phyloP scores from a whole-genome alignment of 2,888 invertebrate species.

The Dichetophora obliterata region DNA sequence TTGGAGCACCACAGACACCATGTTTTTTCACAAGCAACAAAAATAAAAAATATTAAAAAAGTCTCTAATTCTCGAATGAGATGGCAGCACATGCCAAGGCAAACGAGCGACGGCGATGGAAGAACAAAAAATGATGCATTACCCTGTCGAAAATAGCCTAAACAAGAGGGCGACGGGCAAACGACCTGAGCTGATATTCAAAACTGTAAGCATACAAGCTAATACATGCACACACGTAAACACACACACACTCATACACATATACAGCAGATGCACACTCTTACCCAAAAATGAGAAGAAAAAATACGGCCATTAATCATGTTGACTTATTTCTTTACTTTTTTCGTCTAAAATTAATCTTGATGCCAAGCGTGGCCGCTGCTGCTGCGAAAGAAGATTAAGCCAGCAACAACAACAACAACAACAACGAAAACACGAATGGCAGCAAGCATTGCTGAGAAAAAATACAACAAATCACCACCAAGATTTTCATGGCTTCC shows the following conservation, averaged over 20 bases:
- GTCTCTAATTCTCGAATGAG: constrained; percentile 1
- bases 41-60: not conserved
- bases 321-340: constrained; percentile 67
- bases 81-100: constrained; percentile 13
- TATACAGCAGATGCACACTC: constrained; percentile 24
- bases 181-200: not conserved
- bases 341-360: constrained; percentile 66
- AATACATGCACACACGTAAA: constrained; percentile 33
- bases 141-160: constrained; percentile 8
- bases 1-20: not conserved
- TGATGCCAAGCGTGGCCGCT: constrained; percentile 61
- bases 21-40: not conserved
- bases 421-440: not conserved
- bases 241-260: constrained; percentile 27
- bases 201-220: constrained; percentile 26
- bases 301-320: constrained; percentile 64
- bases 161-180: not conserved
- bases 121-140: constrained; percentile 35
- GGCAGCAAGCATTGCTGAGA: constrained; percentile 2
- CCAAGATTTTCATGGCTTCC: constrained; percentile 42
- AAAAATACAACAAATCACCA: not conserved
- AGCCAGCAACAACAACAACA: constrained; percentile 25
- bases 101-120: not conserved
- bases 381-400: constrained; percentile 44
- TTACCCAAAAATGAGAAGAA: constrained; percentile 35